Base-by-base conservation (phyloP, 1,140 invertebrate genomes). In the Aricia agestis region DNA sequence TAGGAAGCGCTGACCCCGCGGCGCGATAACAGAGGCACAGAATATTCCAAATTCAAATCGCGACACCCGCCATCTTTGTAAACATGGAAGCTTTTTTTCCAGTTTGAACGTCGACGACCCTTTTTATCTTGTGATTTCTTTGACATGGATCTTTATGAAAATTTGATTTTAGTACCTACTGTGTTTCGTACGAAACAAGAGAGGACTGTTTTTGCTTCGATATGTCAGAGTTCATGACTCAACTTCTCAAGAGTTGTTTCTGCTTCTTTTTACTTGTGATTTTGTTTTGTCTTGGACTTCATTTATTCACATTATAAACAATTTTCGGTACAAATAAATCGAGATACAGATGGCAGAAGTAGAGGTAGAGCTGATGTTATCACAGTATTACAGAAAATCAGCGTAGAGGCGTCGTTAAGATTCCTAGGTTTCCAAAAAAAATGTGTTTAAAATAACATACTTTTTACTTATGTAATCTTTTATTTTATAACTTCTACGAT, bases 1-100 rank as follows among this genome's bases (percentile, higher is more conserved):
- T 85, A 85, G 84, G 82, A 85, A 83, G 76, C 77, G 78, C 82
- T 85, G 83, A 85, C 83, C 83, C 83, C 76, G 82, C 76, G 82
- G 67, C 73, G 77, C 80, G 83, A 85, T 85, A 85, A 82, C 78
- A 76, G 73, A 72, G 74, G 73, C 73, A 41, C 68, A 25, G 3
- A 19, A 63, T 63, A 79, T 80, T 82, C 79, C 74, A 83, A 83
- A 79, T 83, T 83, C 77, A 81, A 83, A 83, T 82, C 81, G 78
- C 77, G 76, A 82, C 78, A 78, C 74, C 73, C 75, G 74, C 76
- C 79, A 79, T 81, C 79, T 80, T 76, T 82, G 78, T 77, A 78
- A 80, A 77, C 76, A 80, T 78, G 72, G 71, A 72, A 67, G 71
- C 68, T 63, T 69, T 69, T 69, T 69, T 69, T 69, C 68, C 58